Base-by-base conservation (phyloP, 2,888 invertebrate species). In the Dioctria linearis region DNA sequence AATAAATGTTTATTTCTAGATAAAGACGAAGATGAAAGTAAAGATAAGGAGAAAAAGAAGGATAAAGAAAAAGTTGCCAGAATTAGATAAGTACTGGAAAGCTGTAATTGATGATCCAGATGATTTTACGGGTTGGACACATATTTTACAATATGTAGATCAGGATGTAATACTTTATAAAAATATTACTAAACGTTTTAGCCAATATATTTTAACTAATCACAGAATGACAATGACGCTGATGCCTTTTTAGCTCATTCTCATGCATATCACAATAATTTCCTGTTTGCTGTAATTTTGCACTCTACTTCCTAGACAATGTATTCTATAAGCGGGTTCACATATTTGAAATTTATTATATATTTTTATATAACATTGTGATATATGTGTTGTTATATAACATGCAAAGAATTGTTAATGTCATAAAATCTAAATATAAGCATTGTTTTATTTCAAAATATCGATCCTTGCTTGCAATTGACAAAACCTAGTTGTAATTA, bases 81-180 rank as follows among this genome's bases (percentile, higher is more conserved):
- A 98, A 86, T 90, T 98, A 63, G 97, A 97, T 85, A 97, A 98
- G 88, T 97, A 97, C 88, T 98, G 98, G 98, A 96, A 97, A 88
- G 95, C 96, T 2, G 98, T 98, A 5, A 95, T 95, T 86, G 96
- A 97, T 85, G 98, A 98, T 89, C 95, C 97, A 0, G 92, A 96
- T 43, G 98, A 99, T 90, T 99, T 99, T 87, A 98, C 98, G 6
- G 98, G 97, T 2, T 99, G 99, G 98, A 98, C 98, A 0, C 96
- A 97, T 87, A 90, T 99, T 51, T 90, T 99, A 83, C 98, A 98
- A 87, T 98, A 97, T 90, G 98, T 98, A 51, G 99, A 99, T 87
- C 97, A 97, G 91, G 97, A 97, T 93, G 98, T 98, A 90, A 87
- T 9, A 57, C 25, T 25, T 46, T 46, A 39, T 5, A 9, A 51